Conservation (phyloP, 92 coral and sea anemone species). For the Palythoa grandiflora region DNA sequence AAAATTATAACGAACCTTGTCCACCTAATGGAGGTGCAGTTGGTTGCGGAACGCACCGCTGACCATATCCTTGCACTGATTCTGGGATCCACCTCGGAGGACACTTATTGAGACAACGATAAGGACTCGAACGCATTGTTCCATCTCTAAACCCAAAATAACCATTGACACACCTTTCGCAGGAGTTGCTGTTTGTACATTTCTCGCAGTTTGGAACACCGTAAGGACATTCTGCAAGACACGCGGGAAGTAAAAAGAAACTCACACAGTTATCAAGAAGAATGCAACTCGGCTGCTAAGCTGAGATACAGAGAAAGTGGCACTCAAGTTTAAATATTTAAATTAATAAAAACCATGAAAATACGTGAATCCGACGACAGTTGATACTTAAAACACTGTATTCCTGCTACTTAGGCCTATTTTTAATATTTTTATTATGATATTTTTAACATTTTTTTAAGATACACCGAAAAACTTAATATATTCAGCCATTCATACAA, state of each 20-base stretch:
- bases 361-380: too few species aligned
- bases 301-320: too few species aligned
- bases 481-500: too few species aligned
- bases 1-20: neutral
- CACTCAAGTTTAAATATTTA: too few species aligned
- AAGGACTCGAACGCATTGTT: neutral
- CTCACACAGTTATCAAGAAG: neutral
- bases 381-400: too few species aligned
- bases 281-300: neutral
- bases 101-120: constrained; percentile 4
- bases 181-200: constrained; percentile 23
- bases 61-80: constrained; percentile 25
- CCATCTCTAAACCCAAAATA: constrained; percentile 27
- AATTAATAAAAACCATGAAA: too few species aligned
- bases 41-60: neutral
- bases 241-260: neutral
- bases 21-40: neutral
- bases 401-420: too few species aligned
- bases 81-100: constrained; percentile 18
- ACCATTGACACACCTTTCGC: constrained; percentile 17
- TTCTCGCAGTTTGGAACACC: constrained; percentile 30
- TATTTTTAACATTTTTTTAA: too few species aligned
- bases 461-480: too few species aligned
- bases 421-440: too few species aligned
- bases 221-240: constrained; percentile 7